Percentiles rank a stretch among this genome's conserved stretches.
Conservation (phyloP, 1,140 invertebrate genomes). For the Sesamia nonagrioides region DNA sequence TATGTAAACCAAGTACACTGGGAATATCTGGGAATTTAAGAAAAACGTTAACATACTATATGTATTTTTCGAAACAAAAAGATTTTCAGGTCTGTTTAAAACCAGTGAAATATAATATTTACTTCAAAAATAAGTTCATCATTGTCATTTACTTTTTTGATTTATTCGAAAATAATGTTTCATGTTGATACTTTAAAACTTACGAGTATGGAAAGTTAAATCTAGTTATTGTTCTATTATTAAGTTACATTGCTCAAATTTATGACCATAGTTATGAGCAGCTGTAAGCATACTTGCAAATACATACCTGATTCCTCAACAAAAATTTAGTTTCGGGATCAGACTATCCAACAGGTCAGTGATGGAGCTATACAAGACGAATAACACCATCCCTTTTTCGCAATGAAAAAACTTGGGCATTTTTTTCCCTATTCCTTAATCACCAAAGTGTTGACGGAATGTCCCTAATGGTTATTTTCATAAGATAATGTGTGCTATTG, state of each 20-base stretch:
- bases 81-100: no score
- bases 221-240: no score
- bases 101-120: no score
- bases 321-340: no score
- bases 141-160: no score
- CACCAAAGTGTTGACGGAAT: conserved; percentile 6
- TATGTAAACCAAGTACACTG: no score
- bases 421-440: background rate
- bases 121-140: no score
- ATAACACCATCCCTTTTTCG: background rate
- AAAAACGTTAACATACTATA: background rate
- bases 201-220: background rate
- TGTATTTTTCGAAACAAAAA: background rate
- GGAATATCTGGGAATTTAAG: background rate
- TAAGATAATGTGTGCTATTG: background rate
- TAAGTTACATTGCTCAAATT: no score
- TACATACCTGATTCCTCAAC: no score
- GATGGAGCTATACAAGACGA: background rate
- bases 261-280: no score
- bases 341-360: no score
- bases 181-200: background rate
- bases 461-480: background rate
- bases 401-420: background rate
- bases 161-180: background rate
- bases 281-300: no score